Base-by-base conservation (phyloP, 23 tunicate genomes). In the Clavelina lepadiformis region DNA sequence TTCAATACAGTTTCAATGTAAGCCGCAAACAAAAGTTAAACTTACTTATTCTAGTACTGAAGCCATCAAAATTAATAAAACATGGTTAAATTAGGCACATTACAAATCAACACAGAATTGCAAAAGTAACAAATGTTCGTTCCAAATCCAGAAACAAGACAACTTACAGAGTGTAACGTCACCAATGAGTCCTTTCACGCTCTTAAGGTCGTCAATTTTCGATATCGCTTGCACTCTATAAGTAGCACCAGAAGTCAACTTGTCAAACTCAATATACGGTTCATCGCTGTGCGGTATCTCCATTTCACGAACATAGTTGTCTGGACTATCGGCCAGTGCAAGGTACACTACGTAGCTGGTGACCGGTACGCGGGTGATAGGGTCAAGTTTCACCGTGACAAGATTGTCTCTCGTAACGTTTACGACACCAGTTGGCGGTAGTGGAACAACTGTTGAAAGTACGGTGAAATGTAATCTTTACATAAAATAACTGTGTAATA, bases 141-240 rank as follows among this genome's bases (percentile, higher is more conserved):
- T n/a, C n/a, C n/a, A n/a, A n/a, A n/a, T n/a, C n/a, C n/a, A n/a
- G n/a, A n/a, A n/a, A n/a, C n/a, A n/a, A n/a, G n/a, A n/a, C 15
- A 5, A 46, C 88, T 81, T 65, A 81, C 88, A 41, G 15, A 81
- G 58, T 26, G 88, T 81, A 5, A 25, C 57, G 18, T 30, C 46
- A 18, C 54, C 72, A 45, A 81, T 53, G 15, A 52, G 23, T 1
- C 32, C 41, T 3, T 65, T 32, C 11, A 31, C 47, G 59, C 88
- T 81, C 72, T 72, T 72, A 53, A 53, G 28, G 22, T 29, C 26
- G 1, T 25, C 68, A 3, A 61, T 18, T 52, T 51, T 61, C 13
- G 82, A 49, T 3, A 25, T 27, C 13, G 75, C 82, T 1, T 73
- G 49, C 1, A 76, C 50, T 1, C 32, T 21, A 51, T 84, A 84